phyloP scores from a whole-genome alignment of 2,113 vertebrate species.

The Hystrix cristata region DNA sequence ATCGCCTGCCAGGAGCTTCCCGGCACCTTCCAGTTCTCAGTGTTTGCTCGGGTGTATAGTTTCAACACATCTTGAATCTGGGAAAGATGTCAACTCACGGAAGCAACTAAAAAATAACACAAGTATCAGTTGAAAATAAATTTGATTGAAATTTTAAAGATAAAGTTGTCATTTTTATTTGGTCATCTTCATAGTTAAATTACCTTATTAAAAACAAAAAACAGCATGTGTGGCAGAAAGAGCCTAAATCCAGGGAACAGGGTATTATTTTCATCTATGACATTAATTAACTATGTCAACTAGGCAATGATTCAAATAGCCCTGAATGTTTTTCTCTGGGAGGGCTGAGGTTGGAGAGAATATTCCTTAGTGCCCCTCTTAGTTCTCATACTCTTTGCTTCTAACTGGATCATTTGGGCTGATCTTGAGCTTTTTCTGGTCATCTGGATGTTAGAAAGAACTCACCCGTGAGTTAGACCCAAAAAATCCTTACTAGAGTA shows the following conservation, averaged over 20 bases:
- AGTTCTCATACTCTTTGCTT: neutral
- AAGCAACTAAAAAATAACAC: neutral
- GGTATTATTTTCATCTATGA: neutral
- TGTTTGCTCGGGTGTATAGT: neutral
- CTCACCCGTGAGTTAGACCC: neutral
- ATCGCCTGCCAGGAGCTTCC: neutral
- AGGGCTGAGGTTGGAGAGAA: neutral
- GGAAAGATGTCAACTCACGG: neutral
- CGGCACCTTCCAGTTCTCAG: neutral
- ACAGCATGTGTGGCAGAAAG: neutral
- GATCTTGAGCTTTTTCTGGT: constrained; percentile 13
- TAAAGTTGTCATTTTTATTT: constrained; percentile 8
- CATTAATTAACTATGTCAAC: neutral
- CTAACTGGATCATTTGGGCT: neutral
- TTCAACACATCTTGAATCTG: neutral
- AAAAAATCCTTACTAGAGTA: neutral
- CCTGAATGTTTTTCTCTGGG: neutral
- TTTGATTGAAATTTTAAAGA: neutral
- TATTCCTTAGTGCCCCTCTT: constrained; percentile 3
- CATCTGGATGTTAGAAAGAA: neutral
- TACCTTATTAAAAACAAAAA: constrained; percentile 5
- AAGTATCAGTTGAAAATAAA: neutral
- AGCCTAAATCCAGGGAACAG: neutral
- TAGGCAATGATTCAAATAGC: neutral
- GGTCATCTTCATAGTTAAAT: neutral